A percentile compares a stretch with the other conserved stretches of the same genome.
These are phyloP conservation scores for cat (Felis catus) DNA, from an alignment of 2,113 vertebrate species.

Conservation along the genomic window F.catus_Fca126_mat1.0 CM031425.1:24588501-24589000, in stretches of 20 bases:
- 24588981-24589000: neutral
- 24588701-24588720: neutral
- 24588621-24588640: conserved; percentile 26
- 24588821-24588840: neutral
- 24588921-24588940: neutral
- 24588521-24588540: neutral
- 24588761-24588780: conserved; percentile 33
- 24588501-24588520: neutral
- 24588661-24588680: neutral
- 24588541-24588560: neutral
- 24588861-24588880: conserved; percentile 12
- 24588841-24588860: conserved; percentile 2
- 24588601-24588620: neutral
- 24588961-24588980: conserved; percentile 31
- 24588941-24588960: neutral
- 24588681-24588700: conserved; percentile 38
- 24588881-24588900: conserved; percentile 16
- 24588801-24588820: conserved; percentile 2
- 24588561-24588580: neutral
- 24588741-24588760: conserved; percentile 27
- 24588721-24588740: neutral
- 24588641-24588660: conserved; percentile 7
- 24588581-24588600: neutral
- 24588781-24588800: neutral
- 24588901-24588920: conserved; percentile 35